A percentile compares a stretch with the other conserved stretches of the same genome.
phyloP scores from a whole-genome alignment of 2,113 vertebrate species.

The Zootoca vivipara region DNA sequence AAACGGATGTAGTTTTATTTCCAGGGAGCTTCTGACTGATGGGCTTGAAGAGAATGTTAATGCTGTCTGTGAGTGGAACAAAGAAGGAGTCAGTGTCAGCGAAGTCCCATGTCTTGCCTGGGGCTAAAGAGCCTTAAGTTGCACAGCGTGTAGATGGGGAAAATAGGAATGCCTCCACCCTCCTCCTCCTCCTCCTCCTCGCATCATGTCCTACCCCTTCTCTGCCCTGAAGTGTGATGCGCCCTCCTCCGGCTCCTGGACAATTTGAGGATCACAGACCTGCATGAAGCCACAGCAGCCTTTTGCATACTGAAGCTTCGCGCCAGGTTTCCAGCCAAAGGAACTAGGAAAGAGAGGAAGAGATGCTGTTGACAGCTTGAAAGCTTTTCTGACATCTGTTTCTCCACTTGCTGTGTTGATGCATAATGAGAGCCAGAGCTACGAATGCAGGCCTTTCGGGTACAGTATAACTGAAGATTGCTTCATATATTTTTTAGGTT shows the following conservation, averaged over 20 bases:
- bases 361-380: background rate
- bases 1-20: background rate
- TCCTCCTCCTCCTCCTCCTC: background rate
- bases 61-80: background rate
- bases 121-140: background rate
- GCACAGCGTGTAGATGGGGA: background rate
- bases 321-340: background rate
- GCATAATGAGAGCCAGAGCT: background rate
- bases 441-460: no score
- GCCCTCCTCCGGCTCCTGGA: background rate
- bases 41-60: conserved; percentile 3
- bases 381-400: background rate
- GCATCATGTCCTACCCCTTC: background rate
- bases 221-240: background rate
- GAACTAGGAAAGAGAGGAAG: background rate
- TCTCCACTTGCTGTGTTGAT: background rate
- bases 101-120: background rate
- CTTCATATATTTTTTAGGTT: no score
- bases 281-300: background rate
- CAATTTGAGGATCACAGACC: background rate
- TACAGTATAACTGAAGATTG: background rate
- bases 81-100: background rate
- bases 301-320: background rate
- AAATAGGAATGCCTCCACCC: background rate
- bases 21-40: background rate